A percentile compares a stretch with the other conserved stretches of the same genome.
Evolutionary conservation across 2,888 invertebrate species (phyloP).

Genomic region (Tenodera sinensis): DNA sequence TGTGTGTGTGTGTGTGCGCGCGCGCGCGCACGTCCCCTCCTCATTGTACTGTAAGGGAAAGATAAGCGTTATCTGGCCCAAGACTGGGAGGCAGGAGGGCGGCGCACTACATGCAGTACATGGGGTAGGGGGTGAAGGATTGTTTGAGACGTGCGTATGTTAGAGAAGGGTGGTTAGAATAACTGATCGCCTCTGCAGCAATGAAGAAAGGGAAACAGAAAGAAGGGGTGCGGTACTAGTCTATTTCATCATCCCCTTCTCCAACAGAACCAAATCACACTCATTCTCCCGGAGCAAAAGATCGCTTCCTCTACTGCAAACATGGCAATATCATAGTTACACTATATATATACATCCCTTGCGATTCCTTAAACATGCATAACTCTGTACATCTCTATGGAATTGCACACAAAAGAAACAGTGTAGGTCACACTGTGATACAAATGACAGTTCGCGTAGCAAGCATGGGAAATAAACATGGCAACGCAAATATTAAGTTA

Average conservation of each 20-base stretch:
- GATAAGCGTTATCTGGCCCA: slow-evolving; percentile 12
- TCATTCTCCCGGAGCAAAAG: slow-evolving; percentile 7
- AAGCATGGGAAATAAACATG: too few relatives aligned
- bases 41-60: slow-evolving; percentile 1
- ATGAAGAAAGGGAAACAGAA: slow-evolving; percentile 6
- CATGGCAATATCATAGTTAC: slow-evolving; percentile 17
- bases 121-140: neutral
- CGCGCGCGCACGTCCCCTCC: neutral
- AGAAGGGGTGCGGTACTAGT: neutral
- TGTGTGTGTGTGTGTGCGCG: too few relatives aligned
- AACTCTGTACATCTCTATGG: too few relatives aligned
- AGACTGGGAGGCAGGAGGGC: neutral
- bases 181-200: slow-evolving; percentile 10
- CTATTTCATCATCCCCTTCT: neutral
- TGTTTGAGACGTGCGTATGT: neutral
- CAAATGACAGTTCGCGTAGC: too few relatives aligned
- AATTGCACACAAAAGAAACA: too few relatives aligned
- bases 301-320: slow-evolving; percentile 9
- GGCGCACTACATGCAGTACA: neutral
- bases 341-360: neutral
- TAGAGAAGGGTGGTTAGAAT: neutral
- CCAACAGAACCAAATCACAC: too few relatives aligned
- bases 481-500: too few relatives aligned
- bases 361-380: too few relatives aligned
- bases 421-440: too few relatives aligned